Evolutionary conservation across 2,888 invertebrate genomes (phyloP), one percentile per base, ranked within the genome.

Genomic region (Drosophila multiciliata): DNA sequence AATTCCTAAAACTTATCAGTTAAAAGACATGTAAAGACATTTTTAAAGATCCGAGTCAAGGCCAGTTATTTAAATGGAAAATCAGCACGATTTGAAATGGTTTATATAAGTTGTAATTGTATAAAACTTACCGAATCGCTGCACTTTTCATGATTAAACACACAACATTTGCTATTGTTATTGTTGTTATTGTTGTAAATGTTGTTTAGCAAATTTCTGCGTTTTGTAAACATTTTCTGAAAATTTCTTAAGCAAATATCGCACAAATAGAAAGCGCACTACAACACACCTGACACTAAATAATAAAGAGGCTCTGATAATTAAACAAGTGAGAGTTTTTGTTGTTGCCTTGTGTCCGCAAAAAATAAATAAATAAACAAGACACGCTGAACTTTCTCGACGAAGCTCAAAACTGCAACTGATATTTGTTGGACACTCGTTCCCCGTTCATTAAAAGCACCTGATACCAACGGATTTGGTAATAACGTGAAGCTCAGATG

Each of bases 151-250:
- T 83, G 80, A 70, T 80, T 80, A 29, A 84, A 66, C 32, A 69
- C 49, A 64, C 85, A 73, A 59, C 80, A 83, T 62, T 87, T 84
- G 59, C 23, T 66, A 60, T 73, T 78, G 72, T 68, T 76, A 53
- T 81, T 87, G 55, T 81, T 82, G 52, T 84, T 82, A n/a, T 71
- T 73, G 23, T 64, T 75, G 33, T 65, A 68, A n/a, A 64, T 78
- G 35, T 74, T 67, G 40, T 49, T 75, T 68, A 90, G 78, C 50
- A 91, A 77, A 86, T 88, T 79, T 55, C 83, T 80, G 82, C 92
- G 89, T 82, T 90, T 91, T 38, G 90, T 82, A 83, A 89, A 91
- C 91, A 91, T 91, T 89, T 71, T 78, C 42, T 9, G 48, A 26
- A 38, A 35, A 59, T 42, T 15, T 61, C 62, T 52, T 65, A 52